Base-by-base conservation (phyloP, 2,797 vertebrate species). In the Sebastes vulpes region DNA sequence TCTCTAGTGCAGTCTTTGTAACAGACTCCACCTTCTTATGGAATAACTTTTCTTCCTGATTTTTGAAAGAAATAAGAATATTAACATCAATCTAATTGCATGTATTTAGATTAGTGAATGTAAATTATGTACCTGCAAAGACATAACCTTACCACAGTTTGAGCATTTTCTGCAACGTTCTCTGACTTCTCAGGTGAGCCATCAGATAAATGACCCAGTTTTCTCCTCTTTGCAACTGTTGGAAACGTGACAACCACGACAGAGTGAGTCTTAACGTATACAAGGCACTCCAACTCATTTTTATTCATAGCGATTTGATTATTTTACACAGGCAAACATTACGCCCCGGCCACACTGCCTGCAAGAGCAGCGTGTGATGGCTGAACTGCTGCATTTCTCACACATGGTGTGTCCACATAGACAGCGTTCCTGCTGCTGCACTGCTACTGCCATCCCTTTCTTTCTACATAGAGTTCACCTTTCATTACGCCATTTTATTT, bases 171-270 rank as follows among this genome's bases (percentile, higher is more conserved):
- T 0, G 77, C 16, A 75, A 86, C 4, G 12, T 88, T 94, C 63
- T 93, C 91, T 5, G 75, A 72, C 35, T 79, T 90, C 26, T 90
- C 91, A 0, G 73, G 42, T 16, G 77, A 6, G 64, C 26, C 58
- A 25, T 94, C 89, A 4, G 89, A 87, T 72, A 86, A 85, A n/a
- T 79, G 65, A 53, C 77, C 83, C 84, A 96, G 63, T 86, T 93
- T 96, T 67, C 92, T 95, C 72, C 84, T 95, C 83, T 96, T 97
- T 56, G 89, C 88, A 63, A 35, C 95, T 92, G 28, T 57, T 50
- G 57, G 14, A 76, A 65, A 72, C 74, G 61, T 11, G 21, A 69
- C 20, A 76, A 72, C 2, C 18, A 14, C 4, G 1, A 56, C 5
- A 63, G 31, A 14, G 11, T 70, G 32, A 56, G 12, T 53, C 66